Evolutionary conservation across 2,797 vertebrate genomes (phyloP).

Genomic region (Anguilla obscura): DNA sequence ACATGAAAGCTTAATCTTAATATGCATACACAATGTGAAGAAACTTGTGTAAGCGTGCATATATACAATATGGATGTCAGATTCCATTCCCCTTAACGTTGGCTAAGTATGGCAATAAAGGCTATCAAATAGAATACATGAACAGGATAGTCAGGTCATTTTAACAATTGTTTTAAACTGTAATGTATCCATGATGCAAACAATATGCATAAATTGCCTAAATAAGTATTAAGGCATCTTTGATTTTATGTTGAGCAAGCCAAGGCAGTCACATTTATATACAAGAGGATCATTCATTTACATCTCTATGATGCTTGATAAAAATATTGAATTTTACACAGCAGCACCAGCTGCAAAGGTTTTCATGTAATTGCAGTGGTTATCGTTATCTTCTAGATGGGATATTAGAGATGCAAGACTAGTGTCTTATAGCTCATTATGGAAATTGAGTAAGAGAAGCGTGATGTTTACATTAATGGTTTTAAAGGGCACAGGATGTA

Average conservation of each 20-base stretch:
- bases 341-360: not conserved
- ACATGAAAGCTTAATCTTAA: not conserved
- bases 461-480: not conserved
- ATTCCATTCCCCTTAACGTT: not conserved
- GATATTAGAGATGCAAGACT: not conserved
- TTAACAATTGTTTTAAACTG: not conserved
- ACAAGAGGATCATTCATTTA: not conserved
- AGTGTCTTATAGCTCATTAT: not conserved
- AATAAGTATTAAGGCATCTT: not conserved
- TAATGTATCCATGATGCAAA: not conserved
- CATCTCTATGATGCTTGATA: not conserved
- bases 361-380: not conserved
- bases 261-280: not conserved
- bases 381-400: not conserved
- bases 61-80: not conserved
- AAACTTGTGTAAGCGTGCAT: not conserved
- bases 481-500: not conserved
- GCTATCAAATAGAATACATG: not conserved
- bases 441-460: not conserved
- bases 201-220: not conserved
- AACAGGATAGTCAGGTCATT: not conserved
- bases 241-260: not conserved
- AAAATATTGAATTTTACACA: constrained; percentile 3
- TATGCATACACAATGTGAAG: not conserved
- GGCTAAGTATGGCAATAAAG: not conserved